phyloP scores from a whole-genome alignment of 2,113 vertebrate species.

The Chaenocephalus aceratus region DNA sequence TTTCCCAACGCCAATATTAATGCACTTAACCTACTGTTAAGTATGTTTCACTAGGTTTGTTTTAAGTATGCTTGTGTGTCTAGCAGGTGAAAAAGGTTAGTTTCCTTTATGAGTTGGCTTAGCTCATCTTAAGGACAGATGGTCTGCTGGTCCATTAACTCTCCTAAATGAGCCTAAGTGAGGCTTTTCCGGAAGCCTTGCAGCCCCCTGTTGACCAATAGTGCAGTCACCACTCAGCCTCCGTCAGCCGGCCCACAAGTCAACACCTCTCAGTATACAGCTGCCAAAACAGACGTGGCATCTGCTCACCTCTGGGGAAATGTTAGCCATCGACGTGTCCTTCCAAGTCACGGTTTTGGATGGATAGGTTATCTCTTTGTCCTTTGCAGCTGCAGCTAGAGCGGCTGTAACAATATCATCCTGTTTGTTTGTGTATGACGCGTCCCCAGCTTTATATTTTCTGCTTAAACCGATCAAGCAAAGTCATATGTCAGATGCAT shows the following conservation, averaged over 20 bases:
- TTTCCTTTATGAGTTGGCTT: constrained; percentile 48
- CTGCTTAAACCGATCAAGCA: constrained; percentile 50
- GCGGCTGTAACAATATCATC: constrained; percentile 32
- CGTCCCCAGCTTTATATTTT: constrained; percentile 61
- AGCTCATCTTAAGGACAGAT: constrained; percentile 74
- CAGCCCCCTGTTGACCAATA: constrained; percentile 57
- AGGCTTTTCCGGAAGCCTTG: constrained; percentile 72
- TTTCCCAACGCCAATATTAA: constrained; percentile 7
- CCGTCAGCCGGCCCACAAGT: constrained; percentile 68
- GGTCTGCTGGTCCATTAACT: constrained; percentile 75
- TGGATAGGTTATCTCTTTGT: constrained; percentile 63
- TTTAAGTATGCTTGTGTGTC: constrained; percentile 18
- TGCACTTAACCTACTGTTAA: not conserved
- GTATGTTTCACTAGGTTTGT: constrained; percentile 1
- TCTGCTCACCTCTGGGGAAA: constrained; percentile 73
- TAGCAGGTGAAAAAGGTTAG: constrained; percentile 46
- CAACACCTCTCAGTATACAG: constrained; percentile 68
- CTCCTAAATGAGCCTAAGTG: constrained; percentile 71
- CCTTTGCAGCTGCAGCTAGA: constrained; percentile 46
- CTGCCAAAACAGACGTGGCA: constrained; percentile 74
- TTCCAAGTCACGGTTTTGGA: constrained; percentile 53
- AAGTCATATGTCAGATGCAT: constrained; percentile 67
- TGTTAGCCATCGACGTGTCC: constrained; percentile 58
- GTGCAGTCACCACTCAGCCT: constrained; percentile 56
- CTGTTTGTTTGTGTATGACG: constrained; percentile 44